Conservation (phyloP, 2,113 vertebrate genomes). For the Salvator merianae region DNA sequence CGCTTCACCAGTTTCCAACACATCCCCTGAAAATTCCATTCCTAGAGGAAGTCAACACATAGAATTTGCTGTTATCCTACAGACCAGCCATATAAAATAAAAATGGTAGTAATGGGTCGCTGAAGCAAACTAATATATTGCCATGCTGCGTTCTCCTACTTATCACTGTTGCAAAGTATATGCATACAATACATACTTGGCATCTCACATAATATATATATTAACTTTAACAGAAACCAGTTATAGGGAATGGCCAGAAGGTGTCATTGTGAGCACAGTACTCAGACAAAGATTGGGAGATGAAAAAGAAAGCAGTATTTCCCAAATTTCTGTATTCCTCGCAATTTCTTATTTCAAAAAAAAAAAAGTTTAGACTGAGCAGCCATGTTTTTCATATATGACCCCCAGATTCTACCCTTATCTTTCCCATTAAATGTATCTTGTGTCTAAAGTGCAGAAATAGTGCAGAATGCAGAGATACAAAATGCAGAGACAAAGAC, state of each 20-base stretch:
- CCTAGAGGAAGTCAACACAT: conserved; percentile 51
- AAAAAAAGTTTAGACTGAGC: neutral
- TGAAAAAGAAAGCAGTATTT: neutral
- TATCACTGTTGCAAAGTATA: neutral
- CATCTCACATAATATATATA: neutral
- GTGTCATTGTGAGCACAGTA: neutral
- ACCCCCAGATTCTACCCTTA: neutral
- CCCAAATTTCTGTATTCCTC: neutral
- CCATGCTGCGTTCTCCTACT: neutral
- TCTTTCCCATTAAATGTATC: too few species aligned
- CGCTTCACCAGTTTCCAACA: conserved; percentile 59
- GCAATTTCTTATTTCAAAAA: neutral
- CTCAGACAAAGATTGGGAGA: neutral
- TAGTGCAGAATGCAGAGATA: too few species aligned
- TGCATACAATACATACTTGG: neutral
- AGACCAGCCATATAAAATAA: neutral
- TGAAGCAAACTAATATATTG: neutral
- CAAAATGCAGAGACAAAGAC: too few species aligned
- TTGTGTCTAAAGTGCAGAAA: neutral
- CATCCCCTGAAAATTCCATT: conserved; percentile 67
- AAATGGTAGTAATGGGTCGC: neutral
- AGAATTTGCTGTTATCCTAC: neutral
- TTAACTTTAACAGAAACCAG: neutral
- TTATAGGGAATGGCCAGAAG: neutral
- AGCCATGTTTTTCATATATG: neutral